Conservation (phyloP, 1,140 invertebrate genomes). For the Lepidostoma basale region DNA sequence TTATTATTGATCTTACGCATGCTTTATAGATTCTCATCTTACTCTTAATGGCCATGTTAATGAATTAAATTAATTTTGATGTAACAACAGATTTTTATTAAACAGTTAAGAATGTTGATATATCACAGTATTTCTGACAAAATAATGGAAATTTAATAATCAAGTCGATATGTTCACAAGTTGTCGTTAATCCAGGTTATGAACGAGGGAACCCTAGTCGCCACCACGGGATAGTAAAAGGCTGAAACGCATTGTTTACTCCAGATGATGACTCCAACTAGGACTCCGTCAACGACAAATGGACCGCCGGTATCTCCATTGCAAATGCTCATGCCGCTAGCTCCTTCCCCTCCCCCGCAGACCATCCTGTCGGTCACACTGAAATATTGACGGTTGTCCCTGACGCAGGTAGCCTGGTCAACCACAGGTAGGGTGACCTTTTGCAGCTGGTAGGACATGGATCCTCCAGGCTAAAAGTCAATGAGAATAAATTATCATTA, state of each 20-base stretch:
- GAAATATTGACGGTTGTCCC: no score
- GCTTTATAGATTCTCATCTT: no score
- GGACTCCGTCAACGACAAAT: conserved; percentile 39
- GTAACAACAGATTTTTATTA: no score
- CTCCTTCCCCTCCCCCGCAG: conserved; percentile 65
- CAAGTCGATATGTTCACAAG: no score
- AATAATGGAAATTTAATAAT: no score
- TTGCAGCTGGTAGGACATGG: not conserved
- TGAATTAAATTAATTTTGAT: no score
- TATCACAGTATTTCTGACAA: no score
- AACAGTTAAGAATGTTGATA: no score
- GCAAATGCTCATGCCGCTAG: conserved; percentile 49
- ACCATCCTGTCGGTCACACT: conserved; percentile 71
- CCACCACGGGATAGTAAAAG: conserved; percentile 64
- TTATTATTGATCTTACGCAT: no score
- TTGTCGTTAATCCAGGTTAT: conserved; percentile 22
- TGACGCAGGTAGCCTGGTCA: conserved; percentile 44
- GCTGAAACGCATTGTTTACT: conserved; percentile 59
- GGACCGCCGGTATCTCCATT: conserved; percentile 60
- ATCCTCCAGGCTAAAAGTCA: not conserved
- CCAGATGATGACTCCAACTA: conserved; percentile 59
- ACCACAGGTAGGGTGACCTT: conserved; percentile 36
- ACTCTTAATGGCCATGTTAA: no score
- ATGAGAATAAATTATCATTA: no score
- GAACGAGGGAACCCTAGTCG: conserved; percentile 55